phyloP scores from a whole-genome alignment of 2,888 invertebrate species.

The Andrena chrysosceles region DNA sequence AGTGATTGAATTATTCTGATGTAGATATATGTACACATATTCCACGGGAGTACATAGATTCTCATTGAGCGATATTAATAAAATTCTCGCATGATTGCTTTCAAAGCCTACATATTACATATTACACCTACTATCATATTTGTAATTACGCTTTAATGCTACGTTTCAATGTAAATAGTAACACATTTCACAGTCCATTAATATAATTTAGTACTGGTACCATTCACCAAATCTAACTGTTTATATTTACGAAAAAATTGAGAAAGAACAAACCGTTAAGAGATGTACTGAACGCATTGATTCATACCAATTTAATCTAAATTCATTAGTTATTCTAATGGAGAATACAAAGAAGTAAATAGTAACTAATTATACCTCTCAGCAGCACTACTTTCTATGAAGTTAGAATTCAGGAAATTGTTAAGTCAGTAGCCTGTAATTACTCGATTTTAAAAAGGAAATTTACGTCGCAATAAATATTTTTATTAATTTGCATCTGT shows the following conservation, averaged over 20 bases:
- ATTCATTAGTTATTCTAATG: conserved; percentile 40
- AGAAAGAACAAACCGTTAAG: background rate
- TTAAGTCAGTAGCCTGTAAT: conserved; percentile 38
- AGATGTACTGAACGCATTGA: conserved; percentile 45
- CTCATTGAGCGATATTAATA: conserved; percentile 9
- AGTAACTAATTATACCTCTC: conserved; percentile 17
- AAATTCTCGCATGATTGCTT: conserved; percentile 15
- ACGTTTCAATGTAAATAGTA: conserved; percentile 31
- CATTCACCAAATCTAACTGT: conserved; percentile 12
- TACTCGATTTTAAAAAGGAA: conserved; percentile 28
- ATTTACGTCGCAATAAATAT: conserved; percentile 23
- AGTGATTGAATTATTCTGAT: conserved; percentile 32
- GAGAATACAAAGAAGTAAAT: conserved; percentile 34
- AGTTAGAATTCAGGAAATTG: conserved; percentile 25
- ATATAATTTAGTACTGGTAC: conserved; percentile 15
- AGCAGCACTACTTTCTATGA: conserved; percentile 24
- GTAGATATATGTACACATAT: conserved; percentile 17
- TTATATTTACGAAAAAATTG: conserved; percentile 32
- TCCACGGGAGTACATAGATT: conserved; percentile 8
- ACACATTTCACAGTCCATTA: conserved; percentile 24
- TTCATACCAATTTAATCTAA: conserved; percentile 49
- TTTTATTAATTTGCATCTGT: conserved; percentile 21
- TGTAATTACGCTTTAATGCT: conserved; percentile 22
- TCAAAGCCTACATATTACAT: conserved; percentile 16
- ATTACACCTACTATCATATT: conserved; percentile 38